Evolutionary conservation across 2,888 invertebrate species (phyloP).

Genomic region (Arenicola marina): DNA sequence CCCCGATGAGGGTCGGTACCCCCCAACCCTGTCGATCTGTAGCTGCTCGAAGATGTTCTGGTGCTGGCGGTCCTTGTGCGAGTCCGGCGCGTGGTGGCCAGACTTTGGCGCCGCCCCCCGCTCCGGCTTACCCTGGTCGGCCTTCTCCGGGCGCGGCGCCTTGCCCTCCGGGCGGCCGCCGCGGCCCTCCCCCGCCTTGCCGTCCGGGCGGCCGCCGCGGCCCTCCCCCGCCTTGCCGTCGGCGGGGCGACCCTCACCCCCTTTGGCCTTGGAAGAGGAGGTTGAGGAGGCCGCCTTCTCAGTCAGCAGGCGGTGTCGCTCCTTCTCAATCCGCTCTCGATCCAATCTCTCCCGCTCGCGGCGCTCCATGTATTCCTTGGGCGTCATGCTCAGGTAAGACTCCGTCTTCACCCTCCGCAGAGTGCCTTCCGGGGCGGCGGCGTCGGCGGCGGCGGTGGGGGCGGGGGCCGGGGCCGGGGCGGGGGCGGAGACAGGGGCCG

Average conservation of each 20-base stretch:
- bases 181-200: neutral
- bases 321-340: conserved; percentile 3
- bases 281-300: neutral
- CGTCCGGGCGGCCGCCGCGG: neutral
- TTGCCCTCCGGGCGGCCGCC: neutral
- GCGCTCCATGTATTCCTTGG: conserved; percentile 1
- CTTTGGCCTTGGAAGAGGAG: neutral
- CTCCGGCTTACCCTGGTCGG: too few species aligned
- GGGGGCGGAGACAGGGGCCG: too few species aligned
- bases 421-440: neutral
- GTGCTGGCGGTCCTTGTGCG: neutral
- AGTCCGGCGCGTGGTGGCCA: neutral
- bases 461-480: too few species aligned
- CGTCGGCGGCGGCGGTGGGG: too few species aligned
- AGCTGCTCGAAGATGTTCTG: neutral
- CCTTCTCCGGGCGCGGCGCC: neutral
- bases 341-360: conserved; percentile 2
- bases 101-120: too few species aligned
- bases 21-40: neutral
- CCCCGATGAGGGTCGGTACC: too few species aligned
- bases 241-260: neutral
- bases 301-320: neutral
- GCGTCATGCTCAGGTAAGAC: neutral
- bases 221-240: neutral
- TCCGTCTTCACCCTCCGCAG: conserved; percentile 1